Evolutionary conservation across 64 coral and sea anemone genomes (phyloP).

Genomic region (Anthopleura sola): DNA sequence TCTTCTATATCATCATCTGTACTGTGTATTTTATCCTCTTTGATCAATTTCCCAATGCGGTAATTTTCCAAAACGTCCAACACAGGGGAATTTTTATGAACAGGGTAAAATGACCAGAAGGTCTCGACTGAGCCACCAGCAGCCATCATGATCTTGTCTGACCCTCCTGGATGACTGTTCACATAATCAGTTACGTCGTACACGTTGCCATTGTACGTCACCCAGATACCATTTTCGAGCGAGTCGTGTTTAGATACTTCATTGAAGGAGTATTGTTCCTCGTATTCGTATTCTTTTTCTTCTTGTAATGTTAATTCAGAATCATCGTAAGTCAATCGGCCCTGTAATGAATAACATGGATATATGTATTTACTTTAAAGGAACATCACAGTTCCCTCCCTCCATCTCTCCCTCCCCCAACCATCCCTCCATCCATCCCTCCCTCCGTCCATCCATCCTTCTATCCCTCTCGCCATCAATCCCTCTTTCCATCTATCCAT

Average conservation of each 20-base stretch:
- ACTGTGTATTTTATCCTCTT: conserved; percentile 7
- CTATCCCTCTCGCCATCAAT: too few relatives aligned
- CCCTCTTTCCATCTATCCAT: too few relatives aligned
- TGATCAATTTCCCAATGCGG: conserved; percentile 23
- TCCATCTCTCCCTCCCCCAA: too few relatives aligned
- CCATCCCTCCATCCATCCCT: too few relatives aligned
- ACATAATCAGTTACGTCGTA: conserved; percentile 52
- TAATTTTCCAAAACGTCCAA: conserved; percentile 2
- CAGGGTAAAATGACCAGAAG: conserved; percentile 16
- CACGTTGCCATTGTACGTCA: conserved; percentile 28
- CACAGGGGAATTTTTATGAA: conserved; percentile 17
- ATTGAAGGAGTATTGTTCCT: too few relatives aligned
- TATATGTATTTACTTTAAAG: too few relatives aligned
- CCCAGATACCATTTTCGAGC: conserved; percentile 33
- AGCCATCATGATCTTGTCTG: conserved; percentile 29
- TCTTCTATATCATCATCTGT: neutral
- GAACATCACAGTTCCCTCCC: too few relatives aligned
- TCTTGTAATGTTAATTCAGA: too few relatives aligned
- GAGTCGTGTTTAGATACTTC: conserved; percentile 25
- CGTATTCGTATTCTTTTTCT: neutral
- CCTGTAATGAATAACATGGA: too few relatives aligned
- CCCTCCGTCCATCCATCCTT: too few relatives aligned
- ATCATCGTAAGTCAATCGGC: too few relatives aligned
- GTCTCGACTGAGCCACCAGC: conserved; percentile 5
- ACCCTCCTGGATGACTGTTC: conserved; percentile 24